Conservation (phyloP, 2,113 vertebrate genomes). For the Aplodontia rufa region DNA sequence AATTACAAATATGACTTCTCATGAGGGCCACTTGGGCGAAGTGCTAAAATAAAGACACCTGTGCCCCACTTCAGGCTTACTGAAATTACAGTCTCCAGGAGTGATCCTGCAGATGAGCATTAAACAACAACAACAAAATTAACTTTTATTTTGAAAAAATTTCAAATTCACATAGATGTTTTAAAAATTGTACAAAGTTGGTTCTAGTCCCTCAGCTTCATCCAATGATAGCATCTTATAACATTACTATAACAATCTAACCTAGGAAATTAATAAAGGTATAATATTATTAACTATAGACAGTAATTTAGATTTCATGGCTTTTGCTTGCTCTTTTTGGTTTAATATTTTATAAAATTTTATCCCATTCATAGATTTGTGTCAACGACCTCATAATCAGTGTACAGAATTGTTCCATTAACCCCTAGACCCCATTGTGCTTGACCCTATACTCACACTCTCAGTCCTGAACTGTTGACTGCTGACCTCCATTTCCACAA, state of each 20-base stretch:
- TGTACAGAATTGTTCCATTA: not conserved
- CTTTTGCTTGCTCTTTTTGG: not conserved
- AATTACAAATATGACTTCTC: not conserved
- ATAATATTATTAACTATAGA: not conserved
- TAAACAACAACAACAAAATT: too few species aligned
- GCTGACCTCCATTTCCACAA: not conserved
- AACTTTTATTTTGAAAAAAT: conserved; percentile 21
- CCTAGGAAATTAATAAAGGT: not conserved
- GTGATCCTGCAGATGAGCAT: not conserved
- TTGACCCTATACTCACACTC: not conserved
- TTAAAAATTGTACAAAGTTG: not conserved
- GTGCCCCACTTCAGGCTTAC: not conserved
- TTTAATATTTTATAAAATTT: not conserved
- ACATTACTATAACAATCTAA: not conserved
- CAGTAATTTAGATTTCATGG: not conserved
- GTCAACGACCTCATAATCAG: not conserved
- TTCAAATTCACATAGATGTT: not conserved
- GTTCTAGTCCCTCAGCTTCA: not conserved
- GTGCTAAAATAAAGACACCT: not conserved
- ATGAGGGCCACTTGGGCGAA: not conserved
- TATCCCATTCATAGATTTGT: not conserved
- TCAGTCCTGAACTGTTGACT: not conserved
- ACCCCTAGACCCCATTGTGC: not conserved
- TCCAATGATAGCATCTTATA: not conserved
- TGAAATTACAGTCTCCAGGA: not conserved